phyloP scores from a whole-genome alignment of 2,113 vertebrate genomes.

The Asarcornis scutulata region DNA sequence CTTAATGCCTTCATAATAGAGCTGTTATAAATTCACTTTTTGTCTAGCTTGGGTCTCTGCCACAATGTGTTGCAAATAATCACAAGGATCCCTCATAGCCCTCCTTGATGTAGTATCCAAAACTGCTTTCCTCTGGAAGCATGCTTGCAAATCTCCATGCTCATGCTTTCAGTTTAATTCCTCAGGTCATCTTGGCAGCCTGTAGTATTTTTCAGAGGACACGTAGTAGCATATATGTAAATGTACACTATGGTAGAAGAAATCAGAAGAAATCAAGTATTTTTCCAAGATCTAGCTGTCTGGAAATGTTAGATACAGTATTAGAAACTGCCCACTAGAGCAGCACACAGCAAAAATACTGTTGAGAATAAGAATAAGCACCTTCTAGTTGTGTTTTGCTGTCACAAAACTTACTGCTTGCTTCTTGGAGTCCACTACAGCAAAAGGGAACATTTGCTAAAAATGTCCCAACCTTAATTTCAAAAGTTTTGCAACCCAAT shows the following conservation, averaged over 20 bases:
- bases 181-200: not conserved
- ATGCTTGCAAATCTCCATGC: not conserved
- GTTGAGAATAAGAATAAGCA: not conserved
- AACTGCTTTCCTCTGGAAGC: not conserved
- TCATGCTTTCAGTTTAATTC: not conserved
- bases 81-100: not conserved
- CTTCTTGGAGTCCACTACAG: not conserved
- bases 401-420: not conserved
- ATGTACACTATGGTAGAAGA: not conserved
- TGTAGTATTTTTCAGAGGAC: not conserved
- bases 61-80: not conserved
- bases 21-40: not conserved
- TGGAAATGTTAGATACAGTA: not conserved
- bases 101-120: not conserved
- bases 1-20: constrained; percentile 2
- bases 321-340: not conserved
- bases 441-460: not conserved
- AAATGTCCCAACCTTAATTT: constrained; percentile 13
- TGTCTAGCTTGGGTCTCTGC: not conserved
- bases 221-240: not conserved
- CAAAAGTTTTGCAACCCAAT: not conserved
- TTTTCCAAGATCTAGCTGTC: not conserved
- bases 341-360: not conserved
- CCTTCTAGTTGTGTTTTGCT: not conserved
- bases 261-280: not conserved